Percentiles rank a stretch among this genome's conserved stretches.
phyloP scores from a whole-genome alignment of 1,140 invertebrate species.

The Drosophila rhopaloa region DNA sequence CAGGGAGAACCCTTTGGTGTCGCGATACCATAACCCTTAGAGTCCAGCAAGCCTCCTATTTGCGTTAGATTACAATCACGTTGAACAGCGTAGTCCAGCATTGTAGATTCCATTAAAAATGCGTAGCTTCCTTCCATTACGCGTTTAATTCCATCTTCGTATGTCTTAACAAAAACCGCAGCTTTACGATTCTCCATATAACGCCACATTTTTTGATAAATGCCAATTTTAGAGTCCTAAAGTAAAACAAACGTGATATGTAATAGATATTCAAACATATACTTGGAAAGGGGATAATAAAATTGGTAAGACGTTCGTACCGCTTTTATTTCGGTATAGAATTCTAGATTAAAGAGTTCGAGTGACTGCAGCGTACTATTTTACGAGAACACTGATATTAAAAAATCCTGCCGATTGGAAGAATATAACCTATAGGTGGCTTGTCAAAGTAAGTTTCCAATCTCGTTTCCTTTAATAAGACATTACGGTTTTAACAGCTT shows the following conservation, averaged over 20 bases:
- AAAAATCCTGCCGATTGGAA: too few species aligned
- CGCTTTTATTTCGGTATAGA: too few species aligned
- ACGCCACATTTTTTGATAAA: slow-evolving; percentile 98
- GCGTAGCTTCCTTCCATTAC: slow-evolving; percentile 97
- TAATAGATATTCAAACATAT: too few species aligned
- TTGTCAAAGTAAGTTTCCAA: too few species aligned
- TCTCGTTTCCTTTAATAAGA: too few species aligned
- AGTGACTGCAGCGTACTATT: too few species aligned
- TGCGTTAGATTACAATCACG: slow-evolving; percentile 99
- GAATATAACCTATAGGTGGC: too few species aligned
- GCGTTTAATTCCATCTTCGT: slow-evolving; percentile 94
- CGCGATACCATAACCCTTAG: slow-evolving; percentile 90
- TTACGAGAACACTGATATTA: too few species aligned
- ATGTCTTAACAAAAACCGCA: slow-evolving; percentile 93
- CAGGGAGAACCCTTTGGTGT: slow-evolving; percentile 96
- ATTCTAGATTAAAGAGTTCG: too few species aligned
- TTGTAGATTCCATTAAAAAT: slow-evolving; percentile 99
- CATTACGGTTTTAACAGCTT: too few species aligned
- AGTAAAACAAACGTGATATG: not conserved
- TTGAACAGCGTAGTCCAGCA: slow-evolving; percentile 98
- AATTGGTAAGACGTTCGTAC: too few species aligned
- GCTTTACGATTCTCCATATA: slow-evolving; percentile 95
- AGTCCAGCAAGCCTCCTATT: slow-evolving; percentile 92
- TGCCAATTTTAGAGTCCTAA: slow-evolving; percentile 98
- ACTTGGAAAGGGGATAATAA: too few species aligned